Evolutionary conservation across 2,888 invertebrate genomes (phyloP).

Genomic region (Platycnemis pennipes): DNA sequence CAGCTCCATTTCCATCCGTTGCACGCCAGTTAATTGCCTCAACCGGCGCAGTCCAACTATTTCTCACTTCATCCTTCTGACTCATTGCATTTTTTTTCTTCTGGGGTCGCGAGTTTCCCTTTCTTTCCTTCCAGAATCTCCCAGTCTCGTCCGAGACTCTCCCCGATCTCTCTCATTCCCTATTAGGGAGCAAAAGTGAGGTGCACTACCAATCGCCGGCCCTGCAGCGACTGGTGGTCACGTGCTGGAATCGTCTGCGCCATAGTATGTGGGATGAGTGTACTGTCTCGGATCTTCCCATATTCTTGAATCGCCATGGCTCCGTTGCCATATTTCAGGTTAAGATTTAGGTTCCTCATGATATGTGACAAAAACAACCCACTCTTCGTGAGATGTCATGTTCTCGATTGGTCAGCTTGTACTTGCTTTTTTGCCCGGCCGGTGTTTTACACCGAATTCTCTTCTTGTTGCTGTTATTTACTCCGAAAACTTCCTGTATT

Average conservation of each 20-base stretch:
- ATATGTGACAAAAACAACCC: neutral
- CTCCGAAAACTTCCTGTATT: too few species aligned
- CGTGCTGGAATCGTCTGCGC: slow-evolving; percentile 37
- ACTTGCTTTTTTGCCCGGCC: neutral
- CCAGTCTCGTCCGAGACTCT: slow-evolving; percentile 5
- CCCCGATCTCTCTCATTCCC: slow-evolving; percentile 46
- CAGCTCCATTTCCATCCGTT: neutral
- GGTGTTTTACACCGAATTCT: too few species aligned
- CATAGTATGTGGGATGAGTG: slow-evolving; percentile 58
- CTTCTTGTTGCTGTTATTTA: too few species aligned
- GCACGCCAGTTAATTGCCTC: neutral
- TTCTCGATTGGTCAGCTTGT: neutral
- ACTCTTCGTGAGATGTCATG: neutral
- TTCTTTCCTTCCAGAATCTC: slow-evolving; percentile 42
- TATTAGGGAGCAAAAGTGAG: slow-evolving; percentile 48
- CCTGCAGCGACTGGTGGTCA: slow-evolving; percentile 38
- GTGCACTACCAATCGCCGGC: slow-evolving; percentile 54
- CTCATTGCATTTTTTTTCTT: slow-evolving; percentile 25
- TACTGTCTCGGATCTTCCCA: slow-evolving; percentile 52
- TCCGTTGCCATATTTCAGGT: slow-evolving; percentile 49
- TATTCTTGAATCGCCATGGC: slow-evolving; percentile 62
- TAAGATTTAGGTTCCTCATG: neutral
- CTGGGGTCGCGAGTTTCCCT: slow-evolving; percentile 49
- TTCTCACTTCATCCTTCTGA: slow-evolving; percentile 16
- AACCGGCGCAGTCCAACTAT: slow-evolving; percentile 1